Percentiles rank a stretch among this genome's conserved stretches.
Evolutionary conservation across 2,888 invertebrate species (phyloP).

Genomic region (Oscheius sp.): DNA sequence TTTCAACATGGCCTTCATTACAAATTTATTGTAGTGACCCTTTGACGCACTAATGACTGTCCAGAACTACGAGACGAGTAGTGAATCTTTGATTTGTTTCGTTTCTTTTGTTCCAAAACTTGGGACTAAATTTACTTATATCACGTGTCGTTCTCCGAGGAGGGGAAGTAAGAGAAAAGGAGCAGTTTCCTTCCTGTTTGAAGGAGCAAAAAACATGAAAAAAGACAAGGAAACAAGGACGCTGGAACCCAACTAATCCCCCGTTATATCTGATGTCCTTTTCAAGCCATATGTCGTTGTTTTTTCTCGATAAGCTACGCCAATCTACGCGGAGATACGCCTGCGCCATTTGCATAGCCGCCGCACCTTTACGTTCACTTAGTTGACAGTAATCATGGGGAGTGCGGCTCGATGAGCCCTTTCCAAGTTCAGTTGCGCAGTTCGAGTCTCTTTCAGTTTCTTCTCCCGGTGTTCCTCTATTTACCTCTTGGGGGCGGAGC

Average conservation of each 20-base stretch:
- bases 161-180: slow-evolving; percentile 4
- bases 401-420: not conserved
- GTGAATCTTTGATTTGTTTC: slow-evolving; percentile 4
- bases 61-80: not conserved
- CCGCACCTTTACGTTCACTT: no score
- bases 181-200: no score
- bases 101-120: not conserved
- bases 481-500: slow-evolving; percentile 32
- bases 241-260: no score
- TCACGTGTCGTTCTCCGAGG: slow-evolving; percentile 10
- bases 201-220: no score
- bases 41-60: not conserved
- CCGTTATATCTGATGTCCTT: no score
- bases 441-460: slow-evolving; percentile 30
- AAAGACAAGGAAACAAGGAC: no score
- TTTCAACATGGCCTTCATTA: slow-evolving; percentile 15
- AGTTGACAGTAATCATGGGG: no score
- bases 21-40: slow-evolving; percentile 24
- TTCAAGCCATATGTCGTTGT: no score
- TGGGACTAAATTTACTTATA: not conserved
- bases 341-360: not conserved
- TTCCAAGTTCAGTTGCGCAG: slow-evolving; percentile 17
- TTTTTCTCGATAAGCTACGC: no score
- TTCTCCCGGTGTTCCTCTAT: slow-evolving; percentile 29
- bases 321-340: not conserved